Evolutionary conservation across 2,888 invertebrate species (phyloP).

Genomic region (Hypselothyrea guttata): DNA sequence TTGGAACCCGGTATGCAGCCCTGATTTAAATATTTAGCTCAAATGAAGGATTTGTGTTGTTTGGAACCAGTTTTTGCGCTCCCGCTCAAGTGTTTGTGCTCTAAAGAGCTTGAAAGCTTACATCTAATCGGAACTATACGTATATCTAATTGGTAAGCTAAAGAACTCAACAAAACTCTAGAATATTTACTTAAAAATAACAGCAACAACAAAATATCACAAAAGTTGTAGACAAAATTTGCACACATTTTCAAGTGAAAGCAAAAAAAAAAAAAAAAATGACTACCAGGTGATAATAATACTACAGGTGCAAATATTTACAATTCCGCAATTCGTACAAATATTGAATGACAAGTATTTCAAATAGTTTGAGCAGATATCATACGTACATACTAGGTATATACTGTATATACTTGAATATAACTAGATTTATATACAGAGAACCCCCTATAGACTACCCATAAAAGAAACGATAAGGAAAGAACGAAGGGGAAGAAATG

Average conservation of each 20-base stretch:
- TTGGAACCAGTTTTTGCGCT: background rate
- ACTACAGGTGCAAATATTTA: slow-evolving; percentile 61
- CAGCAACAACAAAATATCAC: slow-evolving; percentile 2
- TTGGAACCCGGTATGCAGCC: too few species aligned
- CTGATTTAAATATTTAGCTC: too few species aligned
- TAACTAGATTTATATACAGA: slow-evolving; percentile 32
- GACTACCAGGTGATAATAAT: slow-evolving; percentile 21
- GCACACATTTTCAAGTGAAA: too few species aligned
- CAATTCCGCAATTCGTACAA: slow-evolving; percentile 43
- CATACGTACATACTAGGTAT: slow-evolving; percentile 18
- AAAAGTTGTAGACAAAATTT: too few species aligned
- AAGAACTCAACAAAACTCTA: background rate
- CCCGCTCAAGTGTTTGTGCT: background rate
- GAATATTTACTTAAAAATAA: background rate
- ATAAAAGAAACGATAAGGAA: background rate
- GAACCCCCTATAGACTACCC: slow-evolving; percentile 20
- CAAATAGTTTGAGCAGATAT: slow-evolving; percentile 38
- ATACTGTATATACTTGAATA: slow-evolving; percentile 5
- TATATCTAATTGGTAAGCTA: slow-evolving; percentile 7
- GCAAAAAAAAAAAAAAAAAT: slow-evolving; percentile 38
- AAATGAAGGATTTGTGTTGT: too few species aligned
- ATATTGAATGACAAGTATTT: slow-evolving; percentile 30
- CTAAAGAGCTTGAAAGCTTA: background rate
- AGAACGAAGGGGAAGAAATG: background rate
- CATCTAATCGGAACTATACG: slow-evolving; percentile 1